A percentile compares a stretch with the other conserved stretches of the same genome.
These are phyloP conservation scores for Zonitis immaculata DNA, from an alignment of 2,888 invertebrate species.

Conservation along the genomic window DNA sequence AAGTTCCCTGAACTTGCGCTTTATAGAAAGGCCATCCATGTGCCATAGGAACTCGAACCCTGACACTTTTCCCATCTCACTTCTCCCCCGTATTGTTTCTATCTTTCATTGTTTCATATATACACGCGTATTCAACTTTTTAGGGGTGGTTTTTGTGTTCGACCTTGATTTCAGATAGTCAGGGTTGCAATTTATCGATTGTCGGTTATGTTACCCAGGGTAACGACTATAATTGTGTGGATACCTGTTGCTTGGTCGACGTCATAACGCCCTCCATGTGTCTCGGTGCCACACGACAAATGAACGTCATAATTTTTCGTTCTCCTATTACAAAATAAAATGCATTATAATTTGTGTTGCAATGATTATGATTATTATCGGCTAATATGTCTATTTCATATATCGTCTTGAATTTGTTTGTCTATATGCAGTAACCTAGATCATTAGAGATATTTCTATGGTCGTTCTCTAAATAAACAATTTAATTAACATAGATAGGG, in stretches of 20 bases:
- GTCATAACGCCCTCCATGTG: not conserved
- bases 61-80: not conserved
- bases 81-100: not conserved
- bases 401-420: not conserved
- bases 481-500: not conserved
- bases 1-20: slow-evolving; percentile 21
- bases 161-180: not conserved
- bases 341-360: no score
- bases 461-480: not conserved
- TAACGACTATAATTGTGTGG: not conserved
- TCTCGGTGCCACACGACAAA: no score
- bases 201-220: not conserved
- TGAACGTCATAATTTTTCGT: no score
- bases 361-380: no score
- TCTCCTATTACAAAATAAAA: no score
- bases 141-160: not conserved
- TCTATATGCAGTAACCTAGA: not conserved
- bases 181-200: not conserved
- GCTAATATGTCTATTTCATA: no score
- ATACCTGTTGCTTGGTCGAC: not conserved
- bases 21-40: not conserved
- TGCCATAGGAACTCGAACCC: not conserved
- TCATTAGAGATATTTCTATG: not conserved
- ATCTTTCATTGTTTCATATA: no score
- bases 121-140: no score